Evolutionary conservation across 2,113 vertebrate species (phyloP), one percentile per base, ranked within the genome.

Genomic region (Leuciscus idus): DNA sequence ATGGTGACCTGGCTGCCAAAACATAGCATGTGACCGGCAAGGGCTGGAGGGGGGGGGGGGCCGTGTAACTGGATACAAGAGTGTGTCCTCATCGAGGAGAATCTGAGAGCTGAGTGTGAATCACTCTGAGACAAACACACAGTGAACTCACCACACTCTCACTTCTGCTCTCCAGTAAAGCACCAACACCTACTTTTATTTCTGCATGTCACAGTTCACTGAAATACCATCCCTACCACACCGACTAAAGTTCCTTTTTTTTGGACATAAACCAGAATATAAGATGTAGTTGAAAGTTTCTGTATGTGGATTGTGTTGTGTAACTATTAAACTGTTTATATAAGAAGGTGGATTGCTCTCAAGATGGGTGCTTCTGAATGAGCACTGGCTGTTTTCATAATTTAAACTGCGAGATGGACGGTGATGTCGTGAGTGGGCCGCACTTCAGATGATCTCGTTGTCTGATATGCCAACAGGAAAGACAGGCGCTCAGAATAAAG

Each of bases 11-110:
- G 75, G 90, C 92, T 91, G 92, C 93, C 85, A 94, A 95, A 95
- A 95, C 94, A 94, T 92, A 94, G 93, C 92, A 93, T 94, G 93
- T 94, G 94, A 95, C 93, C 90, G 91, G 93, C 59, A 79, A 83
- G 81, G 21, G 28, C 28, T 1, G 66, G 82, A 73, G 92, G 89
- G 81, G 91, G 92, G 59, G 76, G 79, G 57, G 78, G 72, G 92
- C 90, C 81, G 89, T 92, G 93, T 93, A 95, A 95, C 92, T 91
- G 79, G 94, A 95, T 92, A 93, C 89, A 89, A 90, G 84, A 80
- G 91, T 89, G 90, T 0, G 92, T 92, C 88, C 90, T 92, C 93
- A 90, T 90, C 92, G 89, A 91, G 92, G 87, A 92, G 92, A 88
- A 90, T 93, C 90, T 93, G 68, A 68, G 86, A 88, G 84, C 90